Evolutionary conservation across 2,797 vertebrate species (phyloP).

Genomic region (Okamejei kenojei): DNA sequence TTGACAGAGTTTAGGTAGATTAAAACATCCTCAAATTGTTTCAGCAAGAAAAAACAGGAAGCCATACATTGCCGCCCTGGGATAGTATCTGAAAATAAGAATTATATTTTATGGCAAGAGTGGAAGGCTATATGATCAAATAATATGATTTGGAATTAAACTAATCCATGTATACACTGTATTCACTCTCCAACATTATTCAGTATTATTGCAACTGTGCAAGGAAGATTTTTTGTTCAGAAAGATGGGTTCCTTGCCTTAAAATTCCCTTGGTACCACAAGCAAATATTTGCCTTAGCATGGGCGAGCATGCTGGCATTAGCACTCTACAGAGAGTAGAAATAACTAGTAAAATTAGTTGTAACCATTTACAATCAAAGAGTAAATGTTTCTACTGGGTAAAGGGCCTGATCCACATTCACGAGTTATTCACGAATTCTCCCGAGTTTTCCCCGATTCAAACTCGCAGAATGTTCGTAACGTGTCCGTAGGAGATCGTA

Average conservation of each 20-base stretch:
- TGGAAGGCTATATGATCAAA: neutral
- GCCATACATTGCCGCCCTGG: constrained; percentile 98
- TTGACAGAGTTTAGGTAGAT: constrained; percentile 97
- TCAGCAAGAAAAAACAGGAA: constrained; percentile 89
- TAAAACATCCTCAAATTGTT: constrained; percentile 88
- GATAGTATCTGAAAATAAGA: constrained; percentile 78
- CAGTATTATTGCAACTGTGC: neutral
- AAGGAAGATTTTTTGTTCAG: neutral
- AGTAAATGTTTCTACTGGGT: too few relatives aligned
- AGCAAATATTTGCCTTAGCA: neutral
- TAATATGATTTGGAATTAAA: neutral
- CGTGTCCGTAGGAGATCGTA: too few relatives aligned
- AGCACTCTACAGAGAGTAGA: neutral
- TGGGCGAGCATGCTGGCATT: neutral
- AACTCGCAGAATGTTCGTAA: too few relatives aligned
- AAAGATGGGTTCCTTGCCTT: neutral
- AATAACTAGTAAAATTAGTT: neutral
- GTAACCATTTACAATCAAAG: neutral
- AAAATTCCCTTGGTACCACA: neutral
- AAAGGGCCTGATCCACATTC: too few relatives aligned
- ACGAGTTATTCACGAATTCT: too few relatives aligned
- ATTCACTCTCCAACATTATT: neutral
- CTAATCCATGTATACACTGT: too few relatives aligned
- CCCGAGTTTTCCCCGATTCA: too few relatives aligned
- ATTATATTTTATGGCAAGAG: neutral